These are phyloP conservation scores for Coecobrya sp. DNA, from an alignment of 2,888 invertebrate species.

Conservation along the genomic window DNA sequence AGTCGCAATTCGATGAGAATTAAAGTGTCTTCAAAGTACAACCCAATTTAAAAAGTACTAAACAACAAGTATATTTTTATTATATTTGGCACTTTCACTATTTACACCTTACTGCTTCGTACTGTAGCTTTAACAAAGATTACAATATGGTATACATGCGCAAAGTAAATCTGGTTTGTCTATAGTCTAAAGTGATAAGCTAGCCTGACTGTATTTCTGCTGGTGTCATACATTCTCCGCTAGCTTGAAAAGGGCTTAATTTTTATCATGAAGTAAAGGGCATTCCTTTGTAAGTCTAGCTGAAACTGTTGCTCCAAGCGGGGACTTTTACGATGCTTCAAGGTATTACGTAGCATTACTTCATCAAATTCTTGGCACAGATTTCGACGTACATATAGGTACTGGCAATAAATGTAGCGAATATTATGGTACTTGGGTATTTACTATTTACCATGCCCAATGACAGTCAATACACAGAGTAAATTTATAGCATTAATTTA, in stretches of 20 bases:
- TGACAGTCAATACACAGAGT: no score
- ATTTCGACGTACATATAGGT: background rate
- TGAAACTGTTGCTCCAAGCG: constrained; percentile 20
- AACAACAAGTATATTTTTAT: background rate
- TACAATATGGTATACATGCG: no score
- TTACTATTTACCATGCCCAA: no score
- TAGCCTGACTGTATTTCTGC: no score
- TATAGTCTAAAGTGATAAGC: background rate
- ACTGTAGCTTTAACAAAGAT: no score
- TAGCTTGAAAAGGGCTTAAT: background rate
- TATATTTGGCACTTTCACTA: no score
- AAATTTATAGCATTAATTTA: no score
- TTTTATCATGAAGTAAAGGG: background rate
- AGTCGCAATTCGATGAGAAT: background rate
- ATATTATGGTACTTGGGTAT: no score
- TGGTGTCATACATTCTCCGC: no score
- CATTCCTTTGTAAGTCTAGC: no score
- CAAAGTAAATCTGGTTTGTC: background rate
- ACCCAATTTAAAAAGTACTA: background rate
- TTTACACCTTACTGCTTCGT: no score
- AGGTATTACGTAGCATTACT: no score
- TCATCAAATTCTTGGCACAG: background rate
- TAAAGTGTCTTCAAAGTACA: background rate
- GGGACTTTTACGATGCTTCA: background rate
- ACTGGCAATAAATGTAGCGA: background rate